A percentile compares a stretch with the other conserved stretches of the same genome.
phyloP scores from a whole-genome alignment of 2,113 vertebrate genomes.

The Clinocottus analis region DNA sequence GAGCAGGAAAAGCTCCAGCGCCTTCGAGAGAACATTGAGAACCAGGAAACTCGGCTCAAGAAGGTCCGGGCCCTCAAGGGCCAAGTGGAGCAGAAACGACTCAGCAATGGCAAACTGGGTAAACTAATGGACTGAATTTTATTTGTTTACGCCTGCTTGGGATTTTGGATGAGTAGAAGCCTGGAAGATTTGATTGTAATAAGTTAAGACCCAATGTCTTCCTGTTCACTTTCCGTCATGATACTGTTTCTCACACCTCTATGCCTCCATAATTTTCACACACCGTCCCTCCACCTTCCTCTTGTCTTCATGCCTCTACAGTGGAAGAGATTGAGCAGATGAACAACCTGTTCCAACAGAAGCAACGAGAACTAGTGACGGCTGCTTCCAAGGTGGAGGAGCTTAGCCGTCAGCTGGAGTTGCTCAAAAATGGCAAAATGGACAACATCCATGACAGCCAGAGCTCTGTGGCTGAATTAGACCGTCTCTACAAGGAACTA shows the following conservation, averaged over 20 bases:
- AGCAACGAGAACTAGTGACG: constrained; percentile 94
- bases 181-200: background rate
- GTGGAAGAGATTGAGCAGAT: constrained; percentile 99
- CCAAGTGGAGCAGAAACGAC: constrained; percentile 96
- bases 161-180: background rate
- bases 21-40: constrained; percentile 93
- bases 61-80: constrained; percentile 95
- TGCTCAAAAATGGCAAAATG: constrained; percentile 93
- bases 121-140: constrained; percentile 42
- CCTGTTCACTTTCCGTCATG: background rate
- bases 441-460: constrained; percentile 92
- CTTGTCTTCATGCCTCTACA: constrained; percentile 51
- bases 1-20: constrained; percentile 95
- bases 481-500: constrained; percentile 96
- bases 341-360: constrained; percentile 97
- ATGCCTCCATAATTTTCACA: background rate
- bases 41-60: constrained; percentile 94
- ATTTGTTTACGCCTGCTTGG: background rate
- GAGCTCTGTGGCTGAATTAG: constrained; percentile 92
- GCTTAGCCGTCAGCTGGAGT: constrained; percentile 93
- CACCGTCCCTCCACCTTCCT: constrained; percentile 29
- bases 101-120: constrained; percentile 97
- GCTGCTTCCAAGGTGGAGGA: constrained; percentile 95
- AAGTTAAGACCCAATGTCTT: background rate
- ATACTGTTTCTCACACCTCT: background rate